phyloP scores from a whole-genome alignment of 2,888 invertebrate species.

The Papilio protenor region DNA sequence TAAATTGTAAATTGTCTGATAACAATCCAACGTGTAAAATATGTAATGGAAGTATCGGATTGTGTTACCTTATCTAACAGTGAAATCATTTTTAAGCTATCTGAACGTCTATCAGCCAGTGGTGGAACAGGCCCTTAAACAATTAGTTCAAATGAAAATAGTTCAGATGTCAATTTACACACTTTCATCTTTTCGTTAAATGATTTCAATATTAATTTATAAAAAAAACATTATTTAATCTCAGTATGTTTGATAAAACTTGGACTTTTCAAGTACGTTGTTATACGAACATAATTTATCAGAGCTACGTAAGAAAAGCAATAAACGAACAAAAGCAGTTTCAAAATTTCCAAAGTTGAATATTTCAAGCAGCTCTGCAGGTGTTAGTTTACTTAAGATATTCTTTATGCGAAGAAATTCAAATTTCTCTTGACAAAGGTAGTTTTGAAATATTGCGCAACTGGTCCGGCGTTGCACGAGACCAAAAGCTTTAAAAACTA shows the following conservation, averaged over 20 bases:
- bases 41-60: too few species aligned
- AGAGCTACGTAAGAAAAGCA: conserved; percentile 35
- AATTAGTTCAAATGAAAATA: too few species aligned
- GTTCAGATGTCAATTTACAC: too few species aligned
- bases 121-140: too few species aligned
- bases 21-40: too few species aligned
- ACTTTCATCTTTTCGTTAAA: too few species aligned
- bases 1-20: too few species aligned
- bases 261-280: not conserved
- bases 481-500: conserved; percentile 3
- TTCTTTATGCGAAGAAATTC: conserved; percentile 13
- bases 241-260: not conserved
- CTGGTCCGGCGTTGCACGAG: not conserved
- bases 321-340: conserved; percentile 42
- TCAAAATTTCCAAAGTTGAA: conserved; percentile 26
- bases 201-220: not conserved
- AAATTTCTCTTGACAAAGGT: conserved; percentile 12
- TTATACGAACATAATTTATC: conserved; percentile 31
- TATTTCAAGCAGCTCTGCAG: conserved; percentile 29
- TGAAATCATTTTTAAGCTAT: too few species aligned
- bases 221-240: not conserved
- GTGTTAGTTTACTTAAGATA: conserved; percentile 27
- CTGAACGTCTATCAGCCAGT: too few species aligned
- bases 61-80: too few species aligned
- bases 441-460: conserved; percentile 14